Conservation (phyloP, 2,888 invertebrate species). For the Agapetus fuscipes region DNA sequence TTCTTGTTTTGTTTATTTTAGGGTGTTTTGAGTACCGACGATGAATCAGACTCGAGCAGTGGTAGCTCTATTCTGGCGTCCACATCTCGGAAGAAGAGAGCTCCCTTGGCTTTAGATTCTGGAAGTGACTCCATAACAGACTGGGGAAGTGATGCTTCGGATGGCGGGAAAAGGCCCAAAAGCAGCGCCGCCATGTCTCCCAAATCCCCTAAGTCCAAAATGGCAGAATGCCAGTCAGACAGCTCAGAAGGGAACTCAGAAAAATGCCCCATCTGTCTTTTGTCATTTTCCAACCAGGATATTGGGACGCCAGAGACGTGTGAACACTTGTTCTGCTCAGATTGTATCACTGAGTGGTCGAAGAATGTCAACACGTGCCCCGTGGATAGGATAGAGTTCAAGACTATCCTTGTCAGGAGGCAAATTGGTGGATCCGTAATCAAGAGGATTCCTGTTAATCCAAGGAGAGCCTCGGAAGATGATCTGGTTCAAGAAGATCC, state of each 20-base stretch:
- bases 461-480: constrained; percentile 44
- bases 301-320: constrained; percentile 80
- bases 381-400: constrained; percentile 76
- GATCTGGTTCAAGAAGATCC: constrained; percentile 48
- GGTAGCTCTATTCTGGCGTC: constrained; percentile 32
- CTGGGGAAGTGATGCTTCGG: constrained; percentile 29
- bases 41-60: constrained; percentile 28
- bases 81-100: no score
- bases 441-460: constrained; percentile 56
- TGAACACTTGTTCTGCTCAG: constrained; percentile 82
- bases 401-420: constrained; percentile 63
- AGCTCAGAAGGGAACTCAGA: constrained; percentile 64
- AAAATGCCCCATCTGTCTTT: constrained; percentile 84
- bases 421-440: constrained; percentile 56
- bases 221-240: constrained; percentile 36
- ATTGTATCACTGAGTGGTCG: constrained; percentile 91
- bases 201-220: background rate
- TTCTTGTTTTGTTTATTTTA: no score
- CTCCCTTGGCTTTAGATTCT: no score
- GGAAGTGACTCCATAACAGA: constrained; percentile 26
- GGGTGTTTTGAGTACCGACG: no score
- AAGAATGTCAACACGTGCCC: constrained; percentile 93
- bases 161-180: constrained; percentile 10
- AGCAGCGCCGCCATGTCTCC: constrained; percentile 24
- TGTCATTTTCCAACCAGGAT: constrained; percentile 65